Evolutionary conservation across 2,113 vertebrate species (phyloP).

Genomic region (Urocitellus parryii): DNA sequence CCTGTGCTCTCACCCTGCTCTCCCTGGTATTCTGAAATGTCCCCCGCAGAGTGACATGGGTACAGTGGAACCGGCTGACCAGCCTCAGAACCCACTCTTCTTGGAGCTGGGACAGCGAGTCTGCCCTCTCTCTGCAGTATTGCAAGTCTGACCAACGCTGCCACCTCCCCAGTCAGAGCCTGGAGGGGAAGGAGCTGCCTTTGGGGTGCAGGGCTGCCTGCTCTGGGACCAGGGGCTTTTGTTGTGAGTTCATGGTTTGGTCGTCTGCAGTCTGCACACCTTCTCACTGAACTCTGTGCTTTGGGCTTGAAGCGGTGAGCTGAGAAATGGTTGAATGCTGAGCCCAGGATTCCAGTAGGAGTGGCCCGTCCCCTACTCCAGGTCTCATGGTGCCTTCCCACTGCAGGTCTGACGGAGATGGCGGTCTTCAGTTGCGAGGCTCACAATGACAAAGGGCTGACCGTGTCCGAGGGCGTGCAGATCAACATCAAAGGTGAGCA

Average conservation of each 20-base stretch:
- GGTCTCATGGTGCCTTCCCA: not conserved
- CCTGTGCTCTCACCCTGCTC: not conserved
- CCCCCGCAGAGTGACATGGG: not conserved
- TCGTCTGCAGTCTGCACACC: not conserved
- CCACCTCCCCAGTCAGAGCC: not conserved
- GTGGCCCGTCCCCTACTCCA: not conserved
- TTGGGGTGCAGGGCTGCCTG: not conserved
- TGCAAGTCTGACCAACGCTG: not conserved
- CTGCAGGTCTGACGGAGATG: conserved; percentile 88
- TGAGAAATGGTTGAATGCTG: not conserved
- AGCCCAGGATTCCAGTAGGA: not conserved
- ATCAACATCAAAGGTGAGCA: conserved; percentile 95
- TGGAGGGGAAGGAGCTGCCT: not conserved
- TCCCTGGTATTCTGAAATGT: not conserved
- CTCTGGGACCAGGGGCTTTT: not conserved
- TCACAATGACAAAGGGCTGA: conserved; percentile 92
- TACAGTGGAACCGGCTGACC: accelerated
- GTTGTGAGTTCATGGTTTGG: not conserved
- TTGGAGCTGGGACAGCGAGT: not conserved
- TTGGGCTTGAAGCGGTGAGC: not conserved
- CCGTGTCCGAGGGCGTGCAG: conserved; percentile 90
- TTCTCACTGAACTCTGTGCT: not conserved
- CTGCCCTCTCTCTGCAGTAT: not conserved
- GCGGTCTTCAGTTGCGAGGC: conserved; percentile 96
- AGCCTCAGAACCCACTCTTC: not conserved